Conservation (phyloP, 2,797 vertebrate species). For the Leptoclinus maculatus region DNA sequence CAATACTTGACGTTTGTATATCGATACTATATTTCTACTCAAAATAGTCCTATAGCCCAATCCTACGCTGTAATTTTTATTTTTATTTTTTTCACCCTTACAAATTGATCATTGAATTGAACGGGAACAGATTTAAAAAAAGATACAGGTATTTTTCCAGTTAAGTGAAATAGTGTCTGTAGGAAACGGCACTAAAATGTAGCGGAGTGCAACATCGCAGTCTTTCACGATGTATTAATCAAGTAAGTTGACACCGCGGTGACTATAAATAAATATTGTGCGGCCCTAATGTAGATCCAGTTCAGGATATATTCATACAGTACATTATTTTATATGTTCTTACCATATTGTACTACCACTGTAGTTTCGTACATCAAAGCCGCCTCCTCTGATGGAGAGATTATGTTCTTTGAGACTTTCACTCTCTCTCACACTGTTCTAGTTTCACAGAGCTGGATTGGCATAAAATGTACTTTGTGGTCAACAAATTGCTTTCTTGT, state of each 20-base stretch:
- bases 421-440: not conserved
- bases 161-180: not conserved
- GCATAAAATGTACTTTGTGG: constrained; percentile 2
- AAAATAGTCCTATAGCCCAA: not conserved
- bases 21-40: not conserved
- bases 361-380: not conserved
- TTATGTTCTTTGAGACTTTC: constrained; percentile 6
- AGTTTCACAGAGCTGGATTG: constrained; percentile 20
- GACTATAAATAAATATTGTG: not conserved
- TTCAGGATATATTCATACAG: not conserved
- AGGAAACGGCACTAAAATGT: not conserved
- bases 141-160: not conserved
- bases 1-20: not conserved
- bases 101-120: not conserved
- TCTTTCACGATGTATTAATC: not conserved
- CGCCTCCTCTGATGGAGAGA: not conserved
- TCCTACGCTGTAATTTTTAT: not conserved
- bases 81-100: too few species aligned
- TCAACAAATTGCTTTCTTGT: constrained; percentile 15
- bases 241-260: too few species aligned
- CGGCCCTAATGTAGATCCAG: not conserved
- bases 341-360: not conserved
- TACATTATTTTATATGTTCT: not conserved
- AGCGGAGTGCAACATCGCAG: not conserved
- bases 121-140: not conserved